Conservation (phyloP, 2,113 vertebrate genomes). For the Ptyas mucosa region DNA sequence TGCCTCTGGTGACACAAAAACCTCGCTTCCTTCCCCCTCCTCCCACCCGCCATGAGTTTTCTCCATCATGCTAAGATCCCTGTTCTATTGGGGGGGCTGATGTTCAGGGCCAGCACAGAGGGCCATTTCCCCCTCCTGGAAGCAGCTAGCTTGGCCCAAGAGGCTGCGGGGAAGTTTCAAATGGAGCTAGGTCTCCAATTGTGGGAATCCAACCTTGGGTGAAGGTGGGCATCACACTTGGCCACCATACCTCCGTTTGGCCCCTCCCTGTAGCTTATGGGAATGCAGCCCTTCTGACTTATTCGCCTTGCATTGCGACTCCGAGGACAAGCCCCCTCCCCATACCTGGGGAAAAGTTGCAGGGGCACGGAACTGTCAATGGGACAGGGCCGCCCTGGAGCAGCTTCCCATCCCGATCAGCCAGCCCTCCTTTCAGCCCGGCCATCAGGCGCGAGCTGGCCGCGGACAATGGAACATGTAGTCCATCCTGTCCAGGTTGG, state of each 20-base stretch:
- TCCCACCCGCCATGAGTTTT: background rate
- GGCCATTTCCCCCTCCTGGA: background rate
- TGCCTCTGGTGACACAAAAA: background rate
- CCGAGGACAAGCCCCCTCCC: background rate
- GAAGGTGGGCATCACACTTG: background rate
- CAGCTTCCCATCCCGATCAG: background rate
- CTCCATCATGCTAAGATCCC: background rate
- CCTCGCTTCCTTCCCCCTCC: background rate
- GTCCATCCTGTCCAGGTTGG: background rate
- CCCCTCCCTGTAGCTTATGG: background rate
- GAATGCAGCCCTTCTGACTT: background rate
- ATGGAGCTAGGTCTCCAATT: background rate
- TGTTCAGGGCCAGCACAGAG: background rate
- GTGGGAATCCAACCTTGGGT: background rate
- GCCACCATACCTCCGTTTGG: background rate
- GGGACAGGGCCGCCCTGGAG: background rate
- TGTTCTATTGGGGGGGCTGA: background rate
- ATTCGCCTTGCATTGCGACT: background rate
- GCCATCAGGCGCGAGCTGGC: background rate
- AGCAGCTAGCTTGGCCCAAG: background rate
- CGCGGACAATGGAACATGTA: background rate
- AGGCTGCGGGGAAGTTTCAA: background rate
- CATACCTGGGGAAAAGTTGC: background rate
- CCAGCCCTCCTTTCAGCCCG: background rate
- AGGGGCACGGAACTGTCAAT: background rate